Conservation (phyloP, 2,113 vertebrate species). For the Ameiurus melas region DNA sequence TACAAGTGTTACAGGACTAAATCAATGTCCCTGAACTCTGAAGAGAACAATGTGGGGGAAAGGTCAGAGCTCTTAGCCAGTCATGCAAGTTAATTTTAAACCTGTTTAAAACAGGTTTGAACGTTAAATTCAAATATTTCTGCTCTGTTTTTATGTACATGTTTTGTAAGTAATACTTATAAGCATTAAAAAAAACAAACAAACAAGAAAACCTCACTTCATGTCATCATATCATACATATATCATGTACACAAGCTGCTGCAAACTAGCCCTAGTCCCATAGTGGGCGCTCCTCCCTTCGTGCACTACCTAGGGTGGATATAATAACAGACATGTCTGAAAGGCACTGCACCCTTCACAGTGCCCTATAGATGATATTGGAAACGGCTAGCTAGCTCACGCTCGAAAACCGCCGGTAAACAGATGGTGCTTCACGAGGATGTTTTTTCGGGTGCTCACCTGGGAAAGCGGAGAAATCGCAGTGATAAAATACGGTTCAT, state of each 20-base stretch:
- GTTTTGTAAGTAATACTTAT: neutral
- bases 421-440: neutral
- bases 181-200: neutral
- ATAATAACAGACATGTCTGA: neutral
- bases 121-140: neutral
- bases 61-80: neutral
- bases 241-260: neutral
- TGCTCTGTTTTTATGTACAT: neutral
- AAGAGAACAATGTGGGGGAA: neutral
- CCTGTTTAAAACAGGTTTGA: neutral
- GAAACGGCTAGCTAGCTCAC: neutral
- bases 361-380: neutral
- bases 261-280: neutral
- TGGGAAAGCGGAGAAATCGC: constrained; percentile 32
- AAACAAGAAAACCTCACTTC: neutral
- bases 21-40: neutral
- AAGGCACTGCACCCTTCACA: neutral
- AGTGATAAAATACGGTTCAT: constrained; percentile 33
- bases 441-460: constrained; percentile 16
- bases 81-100: neutral
- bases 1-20: neutral
- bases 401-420: neutral
- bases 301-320: neutral
- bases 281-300: neutral
- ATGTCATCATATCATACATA: neutral